A percentile compares a stretch with the other conserved stretches of the same genome.
phyloP scores from a whole-genome alignment of 2,888 invertebrate genomes.

The Micoletzkya japonica region DNA sequence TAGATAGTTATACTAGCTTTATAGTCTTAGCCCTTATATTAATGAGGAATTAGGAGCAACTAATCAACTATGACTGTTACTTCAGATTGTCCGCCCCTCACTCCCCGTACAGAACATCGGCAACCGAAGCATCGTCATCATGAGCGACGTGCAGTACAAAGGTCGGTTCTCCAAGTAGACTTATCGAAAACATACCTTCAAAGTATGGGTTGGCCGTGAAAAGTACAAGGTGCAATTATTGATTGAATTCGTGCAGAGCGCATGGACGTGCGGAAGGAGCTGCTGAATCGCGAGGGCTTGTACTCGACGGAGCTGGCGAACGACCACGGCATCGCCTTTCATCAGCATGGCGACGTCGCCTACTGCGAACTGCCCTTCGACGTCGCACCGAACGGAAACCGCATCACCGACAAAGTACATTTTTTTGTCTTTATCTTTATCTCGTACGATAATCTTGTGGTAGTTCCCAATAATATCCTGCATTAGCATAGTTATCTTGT shows the following conservation, averaged over 20 bases:
- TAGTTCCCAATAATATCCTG: not conserved
- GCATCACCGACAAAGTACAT: no score
- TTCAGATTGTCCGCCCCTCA: conserved; percentile 39
- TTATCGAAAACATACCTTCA: no score
- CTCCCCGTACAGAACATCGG: conserved; percentile 48
- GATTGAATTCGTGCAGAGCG: conserved; percentile 1
- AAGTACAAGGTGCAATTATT: no score
- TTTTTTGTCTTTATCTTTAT: no score
- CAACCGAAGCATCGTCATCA: conserved; percentile 50
- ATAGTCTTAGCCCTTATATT: no score
- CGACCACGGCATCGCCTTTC: conserved; percentile 38
- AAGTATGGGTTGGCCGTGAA: not conserved
- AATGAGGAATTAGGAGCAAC: no score
- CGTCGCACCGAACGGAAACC: conserved; percentile 33
- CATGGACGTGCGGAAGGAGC: conserved; percentile 26
- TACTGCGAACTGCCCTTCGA: conserved; percentile 59
- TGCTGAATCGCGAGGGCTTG: conserved; percentile 21
- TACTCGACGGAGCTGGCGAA: conserved; percentile 24
- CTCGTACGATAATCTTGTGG: not conserved
- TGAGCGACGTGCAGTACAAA: conserved; percentile 54
- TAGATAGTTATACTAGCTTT: no score
- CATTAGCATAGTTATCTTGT: no score
- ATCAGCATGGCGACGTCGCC: conserved; percentile 60
- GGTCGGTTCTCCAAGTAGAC: conserved; percentile 32
- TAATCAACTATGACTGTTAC: no score